A percentile compares a stretch with the other conserved stretches of the same genome.
phyloP scores from a whole-genome alignment of 2,113 vertebrate genomes.

The Lates calcarifer region DNA sequence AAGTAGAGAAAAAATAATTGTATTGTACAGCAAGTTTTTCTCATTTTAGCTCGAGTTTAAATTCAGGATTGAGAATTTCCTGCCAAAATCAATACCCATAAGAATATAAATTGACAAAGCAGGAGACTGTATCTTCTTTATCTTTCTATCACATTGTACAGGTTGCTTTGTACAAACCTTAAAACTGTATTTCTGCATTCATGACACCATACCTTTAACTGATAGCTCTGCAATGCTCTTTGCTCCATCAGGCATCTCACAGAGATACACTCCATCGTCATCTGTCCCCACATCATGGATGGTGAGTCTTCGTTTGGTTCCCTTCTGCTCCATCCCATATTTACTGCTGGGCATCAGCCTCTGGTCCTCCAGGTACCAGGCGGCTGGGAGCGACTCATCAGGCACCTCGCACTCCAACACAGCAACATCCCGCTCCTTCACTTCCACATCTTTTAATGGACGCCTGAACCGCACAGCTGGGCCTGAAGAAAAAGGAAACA shows the following conservation, averaged over 20 bases:
- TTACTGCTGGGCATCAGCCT: slow-evolving; percentile 90
- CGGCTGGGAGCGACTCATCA: slow-evolving; percentile 85
- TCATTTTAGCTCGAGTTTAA: too few species aligned
- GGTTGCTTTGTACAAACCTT: background rate
- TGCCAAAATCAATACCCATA: too few species aligned
- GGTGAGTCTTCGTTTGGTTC: slow-evolving; percentile 87
- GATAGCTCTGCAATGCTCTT: slow-evolving; percentile 93
- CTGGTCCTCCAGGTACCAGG: slow-evolving; percentile 96
- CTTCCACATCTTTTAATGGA: slow-evolving; percentile 89
- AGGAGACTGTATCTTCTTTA: too few species aligned
- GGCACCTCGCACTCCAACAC: slow-evolving; percentile 95
- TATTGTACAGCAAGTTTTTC: background rate
- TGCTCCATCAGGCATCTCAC: slow-evolving; percentile 93
- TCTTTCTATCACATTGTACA: too few species aligned
- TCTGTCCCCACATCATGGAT: slow-evolving; percentile 89
- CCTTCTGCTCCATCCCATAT: slow-evolving; percentile 93
- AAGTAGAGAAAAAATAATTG: background rate
- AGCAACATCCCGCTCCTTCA: slow-evolving; percentile 87
- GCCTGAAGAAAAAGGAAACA: slow-evolving; percentile 75
- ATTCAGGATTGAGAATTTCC: too few species aligned
- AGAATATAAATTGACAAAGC: too few species aligned
- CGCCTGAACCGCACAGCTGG: slow-evolving; percentile 87
- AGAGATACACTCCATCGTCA: slow-evolving; percentile 94
- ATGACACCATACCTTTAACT: slow-evolving; percentile 85
- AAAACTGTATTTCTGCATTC: background rate